These are phyloP conservation scores for Forbesichthys papilliferus DNA, from an alignment of 2,113 vertebrate species.

Conservation along the genomic window DNA sequence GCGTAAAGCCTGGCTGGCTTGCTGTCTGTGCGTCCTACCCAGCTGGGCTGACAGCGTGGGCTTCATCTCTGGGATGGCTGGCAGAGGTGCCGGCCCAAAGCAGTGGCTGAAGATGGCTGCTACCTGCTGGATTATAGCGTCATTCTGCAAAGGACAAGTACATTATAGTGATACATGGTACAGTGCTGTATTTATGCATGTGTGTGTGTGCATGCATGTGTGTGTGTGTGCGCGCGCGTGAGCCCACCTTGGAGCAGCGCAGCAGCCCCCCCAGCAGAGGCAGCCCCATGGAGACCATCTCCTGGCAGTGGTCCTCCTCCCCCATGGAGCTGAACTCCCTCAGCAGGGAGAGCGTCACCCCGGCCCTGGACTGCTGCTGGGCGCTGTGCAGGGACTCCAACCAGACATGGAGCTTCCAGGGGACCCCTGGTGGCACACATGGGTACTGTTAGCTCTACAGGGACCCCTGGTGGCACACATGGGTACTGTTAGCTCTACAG, in stretches of 20 bases:
- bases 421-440: conserved; percentile 78
- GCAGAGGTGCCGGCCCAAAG: conserved; percentile 89
- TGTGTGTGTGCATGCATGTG: not conserved
- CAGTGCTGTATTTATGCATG: not conserved
- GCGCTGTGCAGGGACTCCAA: conserved; percentile 90
- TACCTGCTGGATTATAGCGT: conserved; percentile 87
- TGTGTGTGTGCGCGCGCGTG: not conserved
- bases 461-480: too few species aligned
- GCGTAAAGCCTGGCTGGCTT: not conserved
- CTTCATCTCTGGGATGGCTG: conserved; percentile 84
- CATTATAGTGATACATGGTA: conserved; percentile 6
- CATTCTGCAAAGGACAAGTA: conserved; percentile 77
- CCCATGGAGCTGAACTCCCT: conserved; percentile 89
- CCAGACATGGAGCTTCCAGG: conserved; percentile 97
- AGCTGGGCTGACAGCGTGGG: conserved; percentile 88
- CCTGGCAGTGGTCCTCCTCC: conserved; percentile 92
- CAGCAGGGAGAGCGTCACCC: conserved; percentile 85
- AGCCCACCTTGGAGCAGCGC: conserved; percentile 86
- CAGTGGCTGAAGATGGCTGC: conserved; percentile 90
- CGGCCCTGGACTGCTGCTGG: conserved; percentile 87
- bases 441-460: not conserved
- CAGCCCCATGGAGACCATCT: conserved; percentile 85
- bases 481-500: not conserved
- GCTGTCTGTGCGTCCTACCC: conserved; percentile 70
- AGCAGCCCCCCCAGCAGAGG: conserved; percentile 92